phyloP scores from a whole-genome alignment of 1,140 invertebrate genomes.

The Listronotus oregonensis region DNA sequence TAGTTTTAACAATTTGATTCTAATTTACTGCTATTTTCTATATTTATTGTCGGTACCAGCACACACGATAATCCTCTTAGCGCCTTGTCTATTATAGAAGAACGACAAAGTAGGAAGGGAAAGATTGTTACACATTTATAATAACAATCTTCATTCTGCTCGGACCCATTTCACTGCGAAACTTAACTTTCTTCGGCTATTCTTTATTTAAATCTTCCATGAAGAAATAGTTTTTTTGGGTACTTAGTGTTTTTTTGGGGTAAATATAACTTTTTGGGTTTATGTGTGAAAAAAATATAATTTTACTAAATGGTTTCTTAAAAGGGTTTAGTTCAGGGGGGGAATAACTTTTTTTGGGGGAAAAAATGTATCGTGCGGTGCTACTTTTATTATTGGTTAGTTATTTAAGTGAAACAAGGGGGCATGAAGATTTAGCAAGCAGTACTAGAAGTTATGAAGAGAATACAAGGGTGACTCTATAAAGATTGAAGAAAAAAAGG shows the following conservation, averaged over 20 bases:
- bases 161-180: constrained; percentile 28
- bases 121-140: constrained; percentile 30
- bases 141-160: constrained; percentile 31
- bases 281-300: too few species aligned
- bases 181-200: constrained; percentile 28
- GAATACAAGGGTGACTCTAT: background rate
- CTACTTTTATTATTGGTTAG: background rate
- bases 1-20: too few species aligned
- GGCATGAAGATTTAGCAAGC: background rate
- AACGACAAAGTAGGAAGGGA: constrained; percentile 23
- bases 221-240: too few species aligned
- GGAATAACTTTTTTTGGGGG: too few species aligned
- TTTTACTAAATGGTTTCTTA: too few species aligned
- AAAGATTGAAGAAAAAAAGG: background rate
- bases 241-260: too few species aligned
- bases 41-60: too few species aligned
- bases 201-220: background rate
- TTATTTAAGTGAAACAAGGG: background rate
- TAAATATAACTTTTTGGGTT: too few species aligned
- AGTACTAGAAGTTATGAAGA: background rate
- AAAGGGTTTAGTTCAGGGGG: too few species aligned
- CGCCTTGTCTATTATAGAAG: background rate
- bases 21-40: too few species aligned
- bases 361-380: constrained; percentile 1
- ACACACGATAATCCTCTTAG: background rate